Evolutionary conservation across 2,797 vertebrate genomes (phyloP), one percentile per base, ranked within the genome.

Genomic region (Protosalanx chinensis): DNA sequence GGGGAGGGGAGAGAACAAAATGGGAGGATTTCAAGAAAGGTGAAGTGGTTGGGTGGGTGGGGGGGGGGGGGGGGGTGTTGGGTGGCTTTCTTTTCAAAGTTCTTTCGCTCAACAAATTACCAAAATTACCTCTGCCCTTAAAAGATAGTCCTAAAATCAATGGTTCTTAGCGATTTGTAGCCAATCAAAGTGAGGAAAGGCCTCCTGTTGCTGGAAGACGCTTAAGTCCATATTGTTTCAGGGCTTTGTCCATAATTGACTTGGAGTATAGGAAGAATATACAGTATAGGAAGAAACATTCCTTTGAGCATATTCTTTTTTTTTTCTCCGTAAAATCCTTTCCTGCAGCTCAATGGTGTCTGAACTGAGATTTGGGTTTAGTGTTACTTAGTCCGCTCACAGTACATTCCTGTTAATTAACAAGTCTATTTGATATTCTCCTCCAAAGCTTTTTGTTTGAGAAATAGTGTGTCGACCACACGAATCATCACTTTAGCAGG

Each of bases 401-500:
- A 46, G 41, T 46, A 46, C 41, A 46, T 46, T 13, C 13, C 41
- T 70, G 70, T 71, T 84, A 76, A 81, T 71, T 82, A 87, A 80
- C 66, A 60, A 73, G 79, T 72, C 72, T 67, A 46, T 85, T 56
- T 56, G 4, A 56, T 16, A 56, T n/a, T 56, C 51, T 87, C 80
- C 82, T 75, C 82, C 74, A 79, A 18, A 37, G 4, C 10, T n/a
- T 3, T 56, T 30, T 57, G 56, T 62, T 76, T 72, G 70, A 29
- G 63, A 70, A n/a, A 68, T 10, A 6, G n/a, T 32, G 8, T 32
- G 41, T 20, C 74, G 70, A 72, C 73, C 27, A 49, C 64, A 60
- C 77, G 79, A 90, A 87, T 88, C 83, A 87, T 89, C 83, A 80
- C 78, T 32, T 86, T 88, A 62, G 58, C 57, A 51, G 8, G 60